Conservation (phyloP, 2,113 vertebrate species). For the Sialia sialis region DNA sequence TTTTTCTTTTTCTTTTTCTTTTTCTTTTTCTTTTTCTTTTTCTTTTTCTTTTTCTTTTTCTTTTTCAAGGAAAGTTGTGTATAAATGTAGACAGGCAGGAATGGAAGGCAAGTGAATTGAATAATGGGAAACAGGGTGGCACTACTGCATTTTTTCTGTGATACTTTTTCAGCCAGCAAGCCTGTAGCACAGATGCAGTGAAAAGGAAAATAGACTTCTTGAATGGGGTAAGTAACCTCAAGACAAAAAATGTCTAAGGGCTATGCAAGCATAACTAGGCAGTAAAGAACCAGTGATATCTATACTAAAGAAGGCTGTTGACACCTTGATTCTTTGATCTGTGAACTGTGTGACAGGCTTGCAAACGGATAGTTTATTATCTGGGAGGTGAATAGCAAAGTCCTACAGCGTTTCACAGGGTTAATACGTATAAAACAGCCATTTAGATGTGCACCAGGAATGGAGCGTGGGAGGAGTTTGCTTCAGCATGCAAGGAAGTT, state of each 20-base stretch:
- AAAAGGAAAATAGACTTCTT: constrained; percentile 64
- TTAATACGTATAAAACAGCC: constrained; percentile 65
- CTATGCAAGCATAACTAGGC: constrained; percentile 59
- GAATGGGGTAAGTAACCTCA: constrained; percentile 60
- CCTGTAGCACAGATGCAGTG: constrained; percentile 35
- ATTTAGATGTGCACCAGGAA: constrained; percentile 48
- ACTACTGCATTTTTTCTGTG: not conserved
- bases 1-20: not conserved
- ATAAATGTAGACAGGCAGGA: not conserved
- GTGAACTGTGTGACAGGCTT: constrained; percentile 70
- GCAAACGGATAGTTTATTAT: constrained; percentile 71
- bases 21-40: not conserved
- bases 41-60: not conserved
- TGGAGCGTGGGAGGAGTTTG: constrained; percentile 50
- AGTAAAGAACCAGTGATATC: constrained; percentile 69
- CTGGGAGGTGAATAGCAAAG: constrained; percentile 47
- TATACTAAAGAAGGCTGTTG: constrained; percentile 70
- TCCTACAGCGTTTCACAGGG: constrained; percentile 57
- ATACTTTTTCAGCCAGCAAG: constrained; percentile 12
- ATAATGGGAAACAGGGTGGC: not conserved
- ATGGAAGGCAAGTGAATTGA: not conserved
- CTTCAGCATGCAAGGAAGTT: constrained; percentile 37
- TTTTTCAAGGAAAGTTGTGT: not conserved
- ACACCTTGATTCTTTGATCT: constrained; percentile 76
- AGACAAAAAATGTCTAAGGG: constrained; percentile 61